Base-by-base conservation (phyloP, 2,113 vertebrate genomes). In the Coryphaenoides rupestris region DNA sequence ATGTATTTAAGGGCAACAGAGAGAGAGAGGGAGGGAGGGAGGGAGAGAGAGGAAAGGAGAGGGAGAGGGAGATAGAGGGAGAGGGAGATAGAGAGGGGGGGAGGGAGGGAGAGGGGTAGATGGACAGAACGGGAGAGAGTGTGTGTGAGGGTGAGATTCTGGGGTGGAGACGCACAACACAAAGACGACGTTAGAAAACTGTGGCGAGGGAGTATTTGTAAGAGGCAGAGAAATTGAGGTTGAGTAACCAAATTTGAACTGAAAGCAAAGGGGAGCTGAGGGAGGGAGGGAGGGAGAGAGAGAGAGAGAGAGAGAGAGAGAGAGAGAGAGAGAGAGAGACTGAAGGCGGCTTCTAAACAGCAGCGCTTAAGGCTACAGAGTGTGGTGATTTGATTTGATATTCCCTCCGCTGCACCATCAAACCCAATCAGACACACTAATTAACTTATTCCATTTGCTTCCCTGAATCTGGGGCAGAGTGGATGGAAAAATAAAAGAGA, bases 361-460 rank as follows among this genome's bases (percentile, higher is more conserved):
- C 72, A 45, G 56, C 49, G 79, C 87, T 83, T 24, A 46, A 74
- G 84, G 87, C 79, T 59, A 85, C n/a, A 13, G 81, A 83, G 84
- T 79, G 58, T 80, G 74, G 62, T 78, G 81, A 85, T 87, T 79
- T 78, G 70, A 86, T 86, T 84, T 77, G 73, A 79, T 81, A 78
- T 78, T 74, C 80, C 72, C 75, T 79, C 75, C 75, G 77, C 85
- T 71, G 63, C 77, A 73, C 70, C 78, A 77, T 68, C 77, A 73
- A 86, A 84, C 79, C 74, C 73, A 86, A 81, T 87, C 78, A 84
- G 77, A 86, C 80, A 82, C 73, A 58, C 73, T 85, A 83, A 89
- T 86, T 81, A 75, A 81, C 58, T 79, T 85, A 78, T 83, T 84
- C 67, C 75, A 67, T 76, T 76, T 75, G 75, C 45, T 65, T 63